Evolutionary conservation across 2,797 vertebrate genomes (phyloP).

Genomic region (Eulemur rubriventer): DNA sequence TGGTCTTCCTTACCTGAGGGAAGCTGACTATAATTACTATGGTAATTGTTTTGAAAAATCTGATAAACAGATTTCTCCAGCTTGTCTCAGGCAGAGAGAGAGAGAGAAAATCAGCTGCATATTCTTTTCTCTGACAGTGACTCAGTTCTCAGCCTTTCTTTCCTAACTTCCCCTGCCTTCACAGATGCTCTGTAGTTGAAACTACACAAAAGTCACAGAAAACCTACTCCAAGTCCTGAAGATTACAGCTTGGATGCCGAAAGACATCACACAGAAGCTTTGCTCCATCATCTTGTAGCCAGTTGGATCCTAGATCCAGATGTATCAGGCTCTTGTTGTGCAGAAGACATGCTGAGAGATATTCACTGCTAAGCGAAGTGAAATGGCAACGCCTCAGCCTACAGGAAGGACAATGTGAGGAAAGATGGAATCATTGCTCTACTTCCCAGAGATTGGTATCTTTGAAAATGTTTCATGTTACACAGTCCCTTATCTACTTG

Average conservation of each 20-base stretch:
- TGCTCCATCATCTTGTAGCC: conserved; percentile 57
- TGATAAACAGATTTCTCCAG: not conserved
- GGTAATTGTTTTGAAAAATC: not conserved
- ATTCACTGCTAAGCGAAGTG: conserved; percentile 19
- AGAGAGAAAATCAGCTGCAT: not conserved
- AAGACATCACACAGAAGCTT: conserved; percentile 71
- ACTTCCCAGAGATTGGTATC: not conserved
- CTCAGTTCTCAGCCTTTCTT: not conserved
- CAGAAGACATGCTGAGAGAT: conserved; percentile 54
- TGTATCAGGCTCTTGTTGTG: conserved; percentile 60
- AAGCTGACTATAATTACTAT: not conserved
- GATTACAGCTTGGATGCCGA: conserved; percentile 27
- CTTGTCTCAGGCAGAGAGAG: not conserved
- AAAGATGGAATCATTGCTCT: not conserved
- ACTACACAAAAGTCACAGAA: not conserved
- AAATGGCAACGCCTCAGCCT: conserved; percentile 62
- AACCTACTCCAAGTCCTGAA: conserved; percentile 74
- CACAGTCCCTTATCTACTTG: not conserved
- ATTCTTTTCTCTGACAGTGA: not conserved
- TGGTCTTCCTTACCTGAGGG: not conserved
- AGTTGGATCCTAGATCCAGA: conserved; percentile 70
- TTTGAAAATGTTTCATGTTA: not conserved
- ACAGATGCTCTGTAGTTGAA: not conserved
- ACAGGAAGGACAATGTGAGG: not conserved
- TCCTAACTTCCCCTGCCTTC: not conserved